Evolutionary conservation across 2,797 vertebrate species (phyloP), one percentile per base, ranked within the genome.

Genomic region (Morelia viridis): DNA sequence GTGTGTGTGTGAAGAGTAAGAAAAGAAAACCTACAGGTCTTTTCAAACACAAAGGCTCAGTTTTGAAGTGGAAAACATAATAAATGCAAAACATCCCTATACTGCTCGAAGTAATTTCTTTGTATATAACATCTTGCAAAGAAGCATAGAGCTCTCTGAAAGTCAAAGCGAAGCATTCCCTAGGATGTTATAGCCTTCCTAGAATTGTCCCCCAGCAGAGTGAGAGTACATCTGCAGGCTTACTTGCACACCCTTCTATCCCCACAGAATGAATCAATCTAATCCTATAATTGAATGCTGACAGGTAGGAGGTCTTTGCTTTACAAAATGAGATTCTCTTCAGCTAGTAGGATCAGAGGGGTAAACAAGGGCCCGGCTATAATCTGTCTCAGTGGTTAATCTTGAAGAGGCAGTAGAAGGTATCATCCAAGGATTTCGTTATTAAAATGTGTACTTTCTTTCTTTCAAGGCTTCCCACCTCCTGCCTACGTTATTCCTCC

Each of bases 401-500:
- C 15, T 10, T 58, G 46, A 41, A 61, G 46, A 26, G 50, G 22
- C 11, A 3, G 22, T 22, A 26, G 28, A 50, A 68, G 53, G 41
- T 53, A 26, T 13, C 1, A n/a, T 89, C 24, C 3, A n/a, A 46
- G 53, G 1, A 19, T 6, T 8, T 15, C 11, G 76, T 68, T 56
- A 17, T 60, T 9, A 19, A 84, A 91, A 89, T 1, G 1, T 90
- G 0, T 0, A 0, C 85, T 96, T 93, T 94, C 89, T 90, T 31
- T 61, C 94, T 96, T 96, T 89, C 41, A 97, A 99, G 99, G 99
- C 93, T 99, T 99, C 96, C 98, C 99, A 5, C 98, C 99, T 92
- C 98, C 99, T 0, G 96, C 99, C 87, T 99, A 99, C 0, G 98
- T 99, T 92, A 99, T 99, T 86, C 99, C 99, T 22, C 98, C 99